Evolutionary conservation across 2,797 vertebrate species (phyloP).

Genomic region (Toxotes lorentzi): DNA sequence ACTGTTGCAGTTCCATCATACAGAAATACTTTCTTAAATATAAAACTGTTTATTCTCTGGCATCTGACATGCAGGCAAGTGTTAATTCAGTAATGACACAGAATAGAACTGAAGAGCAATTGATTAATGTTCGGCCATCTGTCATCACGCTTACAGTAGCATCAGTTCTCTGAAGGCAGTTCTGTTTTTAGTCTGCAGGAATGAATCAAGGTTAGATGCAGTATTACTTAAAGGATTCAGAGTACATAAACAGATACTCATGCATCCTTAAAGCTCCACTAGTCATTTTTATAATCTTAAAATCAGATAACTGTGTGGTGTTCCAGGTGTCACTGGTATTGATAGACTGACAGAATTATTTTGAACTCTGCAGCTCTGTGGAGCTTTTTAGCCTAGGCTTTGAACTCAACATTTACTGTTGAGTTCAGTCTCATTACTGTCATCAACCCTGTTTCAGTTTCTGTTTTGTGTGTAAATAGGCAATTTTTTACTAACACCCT

Average conservation of each 20-base stretch:
- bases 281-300: neutral
- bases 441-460: neutral
- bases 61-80: conserved; percentile 18
- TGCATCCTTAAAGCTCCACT: neutral
- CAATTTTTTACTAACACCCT: neutral
- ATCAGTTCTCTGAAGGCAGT: conserved; percentile 31
- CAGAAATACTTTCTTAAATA: conserved; percentile 34
- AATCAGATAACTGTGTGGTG: neutral
- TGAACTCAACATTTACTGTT: neutral
- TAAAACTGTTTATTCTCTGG: conserved; percentile 31
- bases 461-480: no score
- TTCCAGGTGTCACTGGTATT: neutral
- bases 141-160: conserved; percentile 56
- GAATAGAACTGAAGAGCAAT: conserved; percentile 16
- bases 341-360: neutral
- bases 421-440: neutral
- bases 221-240: conserved; percentile 11
- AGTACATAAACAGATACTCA: neutral
- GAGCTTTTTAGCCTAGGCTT: neutral
- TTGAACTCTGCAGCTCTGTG: neutral
- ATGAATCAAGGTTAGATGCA: conserved; percentile 44
- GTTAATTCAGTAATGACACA: conserved; percentile 51
- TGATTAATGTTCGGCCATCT: conserved; percentile 38
- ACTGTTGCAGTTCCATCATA: neutral
- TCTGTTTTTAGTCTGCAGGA: conserved; percentile 60